phyloP scores from a whole-genome alignment of 1,140 invertebrate genomes.

The Drosophila tani region DNA sequence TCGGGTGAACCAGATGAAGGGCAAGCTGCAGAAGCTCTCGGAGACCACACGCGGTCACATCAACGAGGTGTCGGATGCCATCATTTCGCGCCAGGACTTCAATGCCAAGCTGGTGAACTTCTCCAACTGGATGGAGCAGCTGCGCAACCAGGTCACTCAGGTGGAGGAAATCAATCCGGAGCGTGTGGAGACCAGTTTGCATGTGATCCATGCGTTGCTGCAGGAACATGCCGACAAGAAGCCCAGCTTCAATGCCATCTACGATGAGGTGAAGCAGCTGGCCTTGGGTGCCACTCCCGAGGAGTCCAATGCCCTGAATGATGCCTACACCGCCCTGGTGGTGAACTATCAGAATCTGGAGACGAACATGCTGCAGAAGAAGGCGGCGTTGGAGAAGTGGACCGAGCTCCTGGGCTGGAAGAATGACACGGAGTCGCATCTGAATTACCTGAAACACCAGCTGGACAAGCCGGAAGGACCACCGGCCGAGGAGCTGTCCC shows the following conservation, averaged over 20 bases:
- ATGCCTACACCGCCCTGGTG: conserved; percentile 90
- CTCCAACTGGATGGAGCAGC: conserved; percentile 93
- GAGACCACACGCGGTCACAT: conserved; percentile 91
- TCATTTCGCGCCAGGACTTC: conserved; percentile 93
- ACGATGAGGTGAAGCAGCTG: conserved; percentile 93
- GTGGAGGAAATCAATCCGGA: conserved; percentile 92
- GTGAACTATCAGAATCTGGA: conserved; percentile 92
- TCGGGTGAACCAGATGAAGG: conserved; percentile 90
- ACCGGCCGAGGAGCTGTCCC: conserved; percentile 88
- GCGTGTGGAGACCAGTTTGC: conserved; percentile 91
- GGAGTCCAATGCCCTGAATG: conserved; percentile 90
- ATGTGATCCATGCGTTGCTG: conserved; percentile 91
- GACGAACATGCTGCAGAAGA: conserved; percentile 90
- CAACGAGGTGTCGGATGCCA: conserved; percentile 92
- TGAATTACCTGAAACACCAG: conserved; percentile 92
- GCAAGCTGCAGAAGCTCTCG: conserved; percentile 89
- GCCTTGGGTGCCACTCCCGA: conserved; percentile 89
- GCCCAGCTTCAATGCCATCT: conserved; percentile 90
- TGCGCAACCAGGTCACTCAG: conserved; percentile 90
- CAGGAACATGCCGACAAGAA: conserved; percentile 93
- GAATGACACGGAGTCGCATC: conserved; percentile 91
- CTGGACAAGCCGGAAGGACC: conserved; percentile 90
- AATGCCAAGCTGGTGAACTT: conserved; percentile 92
- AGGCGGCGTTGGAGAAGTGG: conserved; percentile 92
- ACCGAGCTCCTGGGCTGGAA: conserved; percentile 92